phyloP scores from a whole-genome alignment of 1,140 invertebrate genomes.

The Brachionus asplanchnoidis region DNA sequence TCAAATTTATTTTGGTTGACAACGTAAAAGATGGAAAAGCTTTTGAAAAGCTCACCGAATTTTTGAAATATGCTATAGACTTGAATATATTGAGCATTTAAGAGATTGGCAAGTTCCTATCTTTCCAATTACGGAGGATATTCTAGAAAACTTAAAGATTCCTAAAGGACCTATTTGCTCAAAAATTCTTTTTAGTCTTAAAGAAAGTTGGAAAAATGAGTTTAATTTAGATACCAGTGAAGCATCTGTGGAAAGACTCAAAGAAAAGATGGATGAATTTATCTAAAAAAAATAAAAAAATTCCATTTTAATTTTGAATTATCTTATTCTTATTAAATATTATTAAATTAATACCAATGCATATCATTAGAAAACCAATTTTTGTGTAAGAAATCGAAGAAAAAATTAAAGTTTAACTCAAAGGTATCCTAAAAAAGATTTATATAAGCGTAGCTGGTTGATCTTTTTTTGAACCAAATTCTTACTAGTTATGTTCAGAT shows the following conservation, averaged over 20 bases:
- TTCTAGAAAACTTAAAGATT: constrained; percentile 65
- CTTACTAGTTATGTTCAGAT: too few relatives aligned
- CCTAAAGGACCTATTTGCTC: constrained; percentile 52
- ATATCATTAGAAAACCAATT: too few relatives aligned
- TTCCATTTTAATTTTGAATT: background rate
- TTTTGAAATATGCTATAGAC: constrained; percentile 74
- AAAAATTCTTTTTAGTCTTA: constrained; percentile 62
- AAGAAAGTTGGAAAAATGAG: constrained; percentile 69
- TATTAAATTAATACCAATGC: too few relatives aligned
- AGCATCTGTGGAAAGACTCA: background rate
- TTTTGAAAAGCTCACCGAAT: constrained; percentile 65
- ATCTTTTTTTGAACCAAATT: too few relatives aligned
- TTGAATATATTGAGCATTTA: constrained; percentile 65
- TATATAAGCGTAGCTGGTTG: too few relatives aligned
- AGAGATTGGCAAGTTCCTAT: constrained; percentile 67
- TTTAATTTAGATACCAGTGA: constrained; percentile 27
- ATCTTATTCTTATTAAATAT: background rate
- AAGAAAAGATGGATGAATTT: background rate
- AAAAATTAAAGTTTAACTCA: too few relatives aligned
- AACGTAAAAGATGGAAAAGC: constrained; percentile 61
- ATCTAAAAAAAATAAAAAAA: background rate
- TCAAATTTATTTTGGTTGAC: constrained; percentile 68
- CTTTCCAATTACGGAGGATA: constrained; percentile 74
- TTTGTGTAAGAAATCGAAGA: too few relatives aligned
- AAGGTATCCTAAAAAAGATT: too few relatives aligned